A percentile compares a stretch with the other conserved stretches of the same genome.
Evolutionary conservation across 2,797 vertebrate species (phyloP).

Genomic region (Parauchenoglanis ngamensis): DNA sequence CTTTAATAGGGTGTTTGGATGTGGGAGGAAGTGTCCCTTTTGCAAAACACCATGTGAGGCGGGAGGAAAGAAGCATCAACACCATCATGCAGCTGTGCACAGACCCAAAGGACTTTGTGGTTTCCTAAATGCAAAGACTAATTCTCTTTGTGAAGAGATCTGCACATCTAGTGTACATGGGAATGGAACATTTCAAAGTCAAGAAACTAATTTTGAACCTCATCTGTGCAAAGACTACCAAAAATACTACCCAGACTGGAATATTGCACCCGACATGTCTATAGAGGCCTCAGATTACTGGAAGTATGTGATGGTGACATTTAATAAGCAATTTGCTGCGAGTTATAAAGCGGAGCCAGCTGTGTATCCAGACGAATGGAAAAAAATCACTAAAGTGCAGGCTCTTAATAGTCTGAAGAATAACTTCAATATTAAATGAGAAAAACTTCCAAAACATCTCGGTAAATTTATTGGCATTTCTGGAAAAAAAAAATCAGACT

Average conservation of each 20-base stretch:
- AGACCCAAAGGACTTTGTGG: constrained; percentile 48
- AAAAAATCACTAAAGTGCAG: constrained; percentile 52
- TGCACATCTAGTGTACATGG: constrained; percentile 50
- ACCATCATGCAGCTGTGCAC: constrained; percentile 64
- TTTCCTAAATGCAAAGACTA: rapidly evolving
- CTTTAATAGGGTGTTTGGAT: constrained; percentile 66
- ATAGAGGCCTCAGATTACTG: constrained; percentile 66
- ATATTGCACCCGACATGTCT: constrained; percentile 59
- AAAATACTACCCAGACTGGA: constrained; percentile 60
- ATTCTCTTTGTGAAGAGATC: constrained; percentile 41
- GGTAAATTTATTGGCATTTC: too few relatives aligned
- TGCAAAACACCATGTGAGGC: constrained; percentile 67
- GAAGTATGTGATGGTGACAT: constrained; percentile 65
- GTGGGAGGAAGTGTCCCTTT: constrained; percentile 72
- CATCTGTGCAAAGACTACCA: constrained; percentile 55
- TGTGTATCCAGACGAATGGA: constrained; percentile 65
- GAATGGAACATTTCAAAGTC: neutral
- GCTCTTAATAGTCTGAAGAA: constrained; percentile 57
- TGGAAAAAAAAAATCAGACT: too few relatives aligned
- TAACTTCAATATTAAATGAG: constrained; percentile 52
- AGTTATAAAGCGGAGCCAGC: constrained; percentile 48
- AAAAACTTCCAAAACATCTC: too few relatives aligned
- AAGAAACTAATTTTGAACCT: rapidly evolving
- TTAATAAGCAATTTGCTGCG: constrained; percentile 62
- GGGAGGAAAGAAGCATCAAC: constrained; percentile 53